phyloP scores from a whole-genome alignment of 2,113 vertebrate genomes.

The Hoplias malabaricus region DNA sequence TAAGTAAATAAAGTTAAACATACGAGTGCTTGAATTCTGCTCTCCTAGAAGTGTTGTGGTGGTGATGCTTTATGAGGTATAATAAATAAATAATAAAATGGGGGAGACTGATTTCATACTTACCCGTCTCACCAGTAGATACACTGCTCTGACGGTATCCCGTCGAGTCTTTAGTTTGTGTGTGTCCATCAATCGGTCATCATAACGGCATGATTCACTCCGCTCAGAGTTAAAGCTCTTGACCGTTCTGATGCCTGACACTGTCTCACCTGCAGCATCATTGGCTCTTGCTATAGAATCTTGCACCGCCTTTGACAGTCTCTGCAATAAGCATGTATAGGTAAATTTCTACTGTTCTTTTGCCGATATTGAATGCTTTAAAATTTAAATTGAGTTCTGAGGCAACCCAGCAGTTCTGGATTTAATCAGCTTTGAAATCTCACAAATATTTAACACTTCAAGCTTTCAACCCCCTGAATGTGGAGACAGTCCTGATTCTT shows the following conservation, averaged over 20 bases:
- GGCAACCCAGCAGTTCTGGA: too few relatives aligned
- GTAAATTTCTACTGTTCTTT: too few relatives aligned
- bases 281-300: constrained; percentile 71
- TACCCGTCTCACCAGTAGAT: constrained; percentile 74
- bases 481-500: too few relatives aligned
- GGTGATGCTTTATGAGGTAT: too few relatives aligned
- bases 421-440: too few relatives aligned
- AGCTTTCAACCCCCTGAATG: too few relatives aligned
- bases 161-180: constrained; percentile 65
- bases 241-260: constrained; percentile 75
- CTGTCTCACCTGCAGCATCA: constrained; percentile 74
- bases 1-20: too few relatives aligned
- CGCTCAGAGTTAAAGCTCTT: constrained; percentile 76
- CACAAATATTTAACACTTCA: too few relatives aligned
- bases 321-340: constrained; percentile 46
- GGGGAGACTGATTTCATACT: neutral
- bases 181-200: constrained; percentile 63
- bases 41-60: too few relatives aligned
- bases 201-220: constrained; percentile 73
- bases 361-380: too few relatives aligned
- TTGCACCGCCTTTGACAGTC: constrained; percentile 67
- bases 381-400: too few relatives aligned
- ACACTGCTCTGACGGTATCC: constrained; percentile 61
- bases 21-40: too few relatives aligned
- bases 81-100: neutral